Evolutionary conservation across 2,113 vertebrate genomes (phyloP).

Genomic region (Cairina moschata): DNA sequence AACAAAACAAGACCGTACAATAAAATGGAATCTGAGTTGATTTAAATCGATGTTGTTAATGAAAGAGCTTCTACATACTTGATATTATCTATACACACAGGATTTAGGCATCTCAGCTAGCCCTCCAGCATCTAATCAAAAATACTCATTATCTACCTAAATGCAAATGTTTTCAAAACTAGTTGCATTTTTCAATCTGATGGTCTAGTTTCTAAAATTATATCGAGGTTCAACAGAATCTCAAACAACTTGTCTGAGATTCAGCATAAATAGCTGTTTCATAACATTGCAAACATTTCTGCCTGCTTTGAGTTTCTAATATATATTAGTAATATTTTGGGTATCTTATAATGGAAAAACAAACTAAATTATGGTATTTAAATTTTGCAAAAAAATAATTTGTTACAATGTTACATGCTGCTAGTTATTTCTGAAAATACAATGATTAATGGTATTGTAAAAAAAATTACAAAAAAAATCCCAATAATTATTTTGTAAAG

Average conservation of each 20-base stretch:
- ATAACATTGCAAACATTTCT: background rate
- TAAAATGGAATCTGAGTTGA: background rate
- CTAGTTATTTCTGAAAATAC: too few relatives aligned
- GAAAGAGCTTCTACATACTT: background rate
- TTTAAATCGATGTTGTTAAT: background rate
- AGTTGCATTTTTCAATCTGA: background rate
- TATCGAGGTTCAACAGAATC: background rate
- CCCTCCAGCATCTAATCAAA: background rate
- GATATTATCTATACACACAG: background rate
- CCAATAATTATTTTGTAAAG: background rate
- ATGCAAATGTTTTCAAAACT: background rate
- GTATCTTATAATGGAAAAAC: background rate
- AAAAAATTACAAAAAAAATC: too few relatives aligned
- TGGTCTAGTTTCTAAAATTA: background rate
- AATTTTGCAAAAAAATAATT: background rate
- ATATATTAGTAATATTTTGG: background rate
- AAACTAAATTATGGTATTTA: background rate
- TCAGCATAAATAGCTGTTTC: background rate
- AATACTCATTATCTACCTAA: background rate
- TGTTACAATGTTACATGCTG: background rate
- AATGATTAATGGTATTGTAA: too few relatives aligned
- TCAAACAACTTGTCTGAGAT: background rate
- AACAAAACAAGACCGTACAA: background rate
- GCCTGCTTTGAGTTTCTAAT: background rate
- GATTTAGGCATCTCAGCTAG: background rate